These are phyloP conservation scores for Cygnus buccinator DNA, from an alignment of 2,113 vertebrate genomes.

Conservation along the genomic window DNA sequence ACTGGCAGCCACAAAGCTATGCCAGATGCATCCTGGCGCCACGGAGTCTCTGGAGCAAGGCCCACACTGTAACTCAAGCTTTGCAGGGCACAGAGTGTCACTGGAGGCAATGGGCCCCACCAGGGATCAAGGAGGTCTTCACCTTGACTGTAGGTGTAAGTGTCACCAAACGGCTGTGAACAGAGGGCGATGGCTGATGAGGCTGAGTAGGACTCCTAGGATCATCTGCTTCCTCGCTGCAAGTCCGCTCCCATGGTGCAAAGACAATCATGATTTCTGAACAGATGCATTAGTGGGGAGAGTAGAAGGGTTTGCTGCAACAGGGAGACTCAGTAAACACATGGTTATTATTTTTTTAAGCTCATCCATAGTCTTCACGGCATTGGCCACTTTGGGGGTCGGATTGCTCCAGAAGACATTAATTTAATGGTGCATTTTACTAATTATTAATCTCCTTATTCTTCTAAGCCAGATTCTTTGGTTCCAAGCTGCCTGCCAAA, in stretches of 20 bases:
- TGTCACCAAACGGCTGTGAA: background rate
- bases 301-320: slow-evolving; percentile 10
- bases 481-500: slow-evolving; percentile 49
- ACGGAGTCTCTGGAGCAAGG: background rate
- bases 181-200: background rate
- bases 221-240: background rate
- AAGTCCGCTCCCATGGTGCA: background rate
- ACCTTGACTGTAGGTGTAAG: background rate
- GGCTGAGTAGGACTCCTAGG: background rate
- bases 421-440: slow-evolving; percentile 63
- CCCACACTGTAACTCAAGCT: background rate
- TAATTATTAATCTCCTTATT: slow-evolving; percentile 59
- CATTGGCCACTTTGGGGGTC: slow-evolving; percentile 37
- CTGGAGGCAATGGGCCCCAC: background rate
- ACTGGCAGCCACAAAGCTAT: background rate
- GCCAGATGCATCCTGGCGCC: background rate
- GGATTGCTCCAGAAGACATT: slow-evolving; percentile 35
- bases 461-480: slow-evolving; percentile 44
- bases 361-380: slow-evolving; percentile 32
- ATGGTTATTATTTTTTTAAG: slow-evolving; percentile 46
- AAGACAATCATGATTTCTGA: slow-evolving; percentile 16
- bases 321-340: background rate
- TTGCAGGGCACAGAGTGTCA: background rate
- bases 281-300: background rate
- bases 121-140: background rate